phyloP scores from a whole-genome alignment of 1,140 invertebrate species.

The Trigoniulus corallinus region DNA sequence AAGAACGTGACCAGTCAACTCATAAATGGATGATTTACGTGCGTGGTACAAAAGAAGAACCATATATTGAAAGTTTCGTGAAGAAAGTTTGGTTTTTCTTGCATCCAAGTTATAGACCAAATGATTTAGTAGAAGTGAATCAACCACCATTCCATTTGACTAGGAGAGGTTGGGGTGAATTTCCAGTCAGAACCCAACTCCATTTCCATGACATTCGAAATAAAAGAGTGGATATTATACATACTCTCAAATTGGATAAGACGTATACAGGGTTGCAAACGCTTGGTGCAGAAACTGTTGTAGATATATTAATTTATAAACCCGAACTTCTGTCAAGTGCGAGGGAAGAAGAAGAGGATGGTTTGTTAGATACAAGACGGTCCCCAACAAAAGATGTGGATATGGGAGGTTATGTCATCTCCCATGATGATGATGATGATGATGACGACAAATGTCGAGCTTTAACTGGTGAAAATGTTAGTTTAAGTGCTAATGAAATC shows the following conservation, averaged over 20 bases:
- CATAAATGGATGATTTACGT: slow-evolving; percentile 86
- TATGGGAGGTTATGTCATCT: background rate
- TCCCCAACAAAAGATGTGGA: background rate
- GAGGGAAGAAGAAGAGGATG: background rate
- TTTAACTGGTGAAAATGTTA: background rate
- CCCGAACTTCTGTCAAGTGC: background rate
- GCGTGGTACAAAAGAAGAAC: slow-evolving; percentile 39
- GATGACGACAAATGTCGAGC: background rate
- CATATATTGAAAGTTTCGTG: slow-evolving; percentile 43
- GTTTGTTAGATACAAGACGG: too few relatives aligned
- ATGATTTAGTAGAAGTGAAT: slow-evolving; percentile 62
- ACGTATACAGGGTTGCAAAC: slow-evolving; percentile 73
- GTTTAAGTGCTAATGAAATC: too few relatives aligned
- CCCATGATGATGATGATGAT: too few relatives aligned
- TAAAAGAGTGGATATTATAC: slow-evolving; percentile 60
- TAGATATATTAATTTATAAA: background rate
- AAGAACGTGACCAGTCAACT: slow-evolving; percentile 44
- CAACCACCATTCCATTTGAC: slow-evolving; percentile 62
- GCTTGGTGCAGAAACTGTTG: slow-evolving; percentile 51
- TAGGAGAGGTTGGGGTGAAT: slow-evolving; percentile 77
- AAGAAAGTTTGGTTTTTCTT: slow-evolving; percentile 62
- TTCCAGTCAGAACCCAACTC: slow-evolving; percentile 60
- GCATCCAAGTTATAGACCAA: slow-evolving; percentile 72
- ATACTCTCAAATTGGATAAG: slow-evolving; percentile 63
- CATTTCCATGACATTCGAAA: slow-evolving; percentile 56